These are phyloP conservation scores for Diplosoma virens DNA, from an alignment of 23 tunicate genomes.

Conservation along the genomic window DNA sequence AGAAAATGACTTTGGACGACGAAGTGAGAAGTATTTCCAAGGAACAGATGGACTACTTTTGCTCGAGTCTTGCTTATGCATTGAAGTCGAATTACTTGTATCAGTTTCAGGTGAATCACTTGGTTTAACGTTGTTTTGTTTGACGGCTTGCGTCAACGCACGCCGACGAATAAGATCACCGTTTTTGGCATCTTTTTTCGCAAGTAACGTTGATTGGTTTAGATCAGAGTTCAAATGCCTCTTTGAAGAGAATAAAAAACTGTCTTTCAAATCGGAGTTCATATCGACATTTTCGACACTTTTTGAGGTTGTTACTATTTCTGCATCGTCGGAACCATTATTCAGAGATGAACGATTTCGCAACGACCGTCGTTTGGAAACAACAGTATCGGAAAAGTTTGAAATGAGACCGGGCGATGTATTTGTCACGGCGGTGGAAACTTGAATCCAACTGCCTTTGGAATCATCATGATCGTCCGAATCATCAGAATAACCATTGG, in stretches of 20 bases:
- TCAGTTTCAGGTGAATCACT: background rate
- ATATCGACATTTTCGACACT: background rate
- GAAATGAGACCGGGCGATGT: constrained; percentile 32
- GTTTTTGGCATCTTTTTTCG: background rate
- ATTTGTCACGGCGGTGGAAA: constrained; percentile 23
- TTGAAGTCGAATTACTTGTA: background rate
- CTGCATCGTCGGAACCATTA: background rate
- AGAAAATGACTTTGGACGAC: background rate
- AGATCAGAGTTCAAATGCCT: background rate
- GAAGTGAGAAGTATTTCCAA: background rate
- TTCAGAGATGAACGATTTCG: background rate
- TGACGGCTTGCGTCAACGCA: background rate
- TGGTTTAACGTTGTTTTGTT: background rate
- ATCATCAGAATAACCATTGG: constrained; percentile 69
- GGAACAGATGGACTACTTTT: background rate
- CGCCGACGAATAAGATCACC: background rate
- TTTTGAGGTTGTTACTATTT: background rate
- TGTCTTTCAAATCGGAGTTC: background rate
- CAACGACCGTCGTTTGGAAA: background rate
- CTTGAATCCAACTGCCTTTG: constrained; percentile 26
- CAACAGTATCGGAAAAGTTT: background rate
- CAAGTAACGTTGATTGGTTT: background rate
- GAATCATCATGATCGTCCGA: constrained; percentile 14
- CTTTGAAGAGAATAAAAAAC: no score
- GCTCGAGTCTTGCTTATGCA: no score